A percentile compares a stretch with the other conserved stretches of the same genome.
These are phyloP conservation scores for Alviniconcha strummeri DNA, from an alignment of 2,888 invertebrate genomes.

Conservation along the genomic window DNA sequence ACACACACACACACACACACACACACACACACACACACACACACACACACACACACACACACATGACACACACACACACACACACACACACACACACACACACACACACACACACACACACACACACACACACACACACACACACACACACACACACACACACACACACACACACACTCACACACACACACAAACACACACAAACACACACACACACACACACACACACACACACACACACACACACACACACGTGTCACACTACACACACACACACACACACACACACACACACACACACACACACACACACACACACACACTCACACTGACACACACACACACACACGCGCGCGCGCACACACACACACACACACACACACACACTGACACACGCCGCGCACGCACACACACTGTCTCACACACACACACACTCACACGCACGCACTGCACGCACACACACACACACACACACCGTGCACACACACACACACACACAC, in stretches of 20 bases:
- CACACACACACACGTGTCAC: background rate
- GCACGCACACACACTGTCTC: background rate
- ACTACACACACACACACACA: background rate
- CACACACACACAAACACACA: background rate
- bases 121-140: background rate
- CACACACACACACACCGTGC: slow-evolving; percentile 11
- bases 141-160: background rate
- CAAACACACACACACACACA: background rate
- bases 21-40: background rate
- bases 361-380: background rate
- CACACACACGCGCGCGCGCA: background rate
- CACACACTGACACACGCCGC: background rate
- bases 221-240: background rate
- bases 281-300: slow-evolving; percentile 13
- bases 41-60: background rate
- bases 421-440: background rate
- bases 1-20: slow-evolving; percentile 12
- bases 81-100: slow-evolving; percentile 13
- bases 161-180: background rate
- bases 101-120: background rate
- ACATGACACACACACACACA: background rate
- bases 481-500: slow-evolving; percentile 1
- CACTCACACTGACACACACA: slow-evolving; percentile 11
- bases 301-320: background rate
- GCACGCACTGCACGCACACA: background rate